Evolutionary conservation across 2,888 invertebrate genomes (phyloP), one percentile per base, ranked within the genome.

Genomic region (Ectropis crepuscularia): DNA sequence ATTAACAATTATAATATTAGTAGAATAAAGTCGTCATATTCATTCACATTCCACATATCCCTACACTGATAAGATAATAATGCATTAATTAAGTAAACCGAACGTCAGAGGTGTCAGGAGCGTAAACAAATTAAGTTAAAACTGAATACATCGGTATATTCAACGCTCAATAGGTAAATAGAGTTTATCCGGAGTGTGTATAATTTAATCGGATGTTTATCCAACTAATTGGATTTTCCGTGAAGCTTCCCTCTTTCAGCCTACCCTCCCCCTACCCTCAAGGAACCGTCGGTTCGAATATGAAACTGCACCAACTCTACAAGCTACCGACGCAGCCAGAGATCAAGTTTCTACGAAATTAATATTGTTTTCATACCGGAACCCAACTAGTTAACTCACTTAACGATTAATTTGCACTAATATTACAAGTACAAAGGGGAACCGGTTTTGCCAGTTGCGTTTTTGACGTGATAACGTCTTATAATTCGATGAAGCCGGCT

Each of bases 171-270:
- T 77, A 75, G 73, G 81, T 78, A 85, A 86, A 86, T 81, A 83
- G 75, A 78, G 83, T 81, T 86, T 83, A 85, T 83, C 83, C 83
- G 73, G 71, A 83, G 77, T 81, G 77, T 79, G 74, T 1, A 28
- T 82, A 86, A 80, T 82, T 82, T 82, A 85, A 85, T 83, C 79
- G 81, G 82, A 80, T 89, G 88, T 88, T 88, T 87, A 87, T 86
- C 79, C 81, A 83, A 82, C 87, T 88, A 89, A 89, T 88, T 88
- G 88, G 84, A 87, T 88, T 83, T 84, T 82, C 81, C 81, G 78
- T 76, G 36, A 16, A 53, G 16, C 48, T 53, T 46, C 58, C 47
- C 63, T 57, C 53, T 55, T 55, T 54, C 64, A 38, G 54, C 57
- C 58, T 50, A 46, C 60, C 59, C 53, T 48, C 50, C 46, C 60